These are phyloP conservation scores for Mustela lutreola DNA, from an alignment of 2,113 vertebrate genomes.

Conservation along the genomic window DNA sequence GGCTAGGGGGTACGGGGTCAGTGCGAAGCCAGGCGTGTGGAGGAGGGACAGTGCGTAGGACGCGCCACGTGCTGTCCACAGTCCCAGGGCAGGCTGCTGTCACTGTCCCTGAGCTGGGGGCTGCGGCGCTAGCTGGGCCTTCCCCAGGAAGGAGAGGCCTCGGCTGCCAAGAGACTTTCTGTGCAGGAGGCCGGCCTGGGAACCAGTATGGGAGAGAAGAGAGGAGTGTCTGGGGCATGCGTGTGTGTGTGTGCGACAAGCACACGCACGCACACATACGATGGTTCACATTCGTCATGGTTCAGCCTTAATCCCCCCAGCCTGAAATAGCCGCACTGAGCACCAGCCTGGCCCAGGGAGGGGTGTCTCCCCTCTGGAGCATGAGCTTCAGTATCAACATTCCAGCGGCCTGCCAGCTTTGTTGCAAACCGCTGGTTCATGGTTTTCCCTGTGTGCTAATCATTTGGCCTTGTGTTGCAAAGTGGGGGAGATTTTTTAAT, in stretches of 20 bases:
- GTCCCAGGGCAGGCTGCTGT: neutral
- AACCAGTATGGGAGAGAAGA: neutral
- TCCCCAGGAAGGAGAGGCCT: neutral
- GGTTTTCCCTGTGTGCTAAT: conserved; percentile 75
- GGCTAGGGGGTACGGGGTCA: too few relatives aligned
- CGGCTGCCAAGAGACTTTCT: neutral
- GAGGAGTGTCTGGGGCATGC: neutral
- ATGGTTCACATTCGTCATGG: conserved; percentile 39
- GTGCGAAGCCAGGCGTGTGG: neutral
- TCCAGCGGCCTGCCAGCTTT: conserved; percentile 71
- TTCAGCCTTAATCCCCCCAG: conserved; percentile 71
- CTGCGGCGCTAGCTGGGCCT: neutral
- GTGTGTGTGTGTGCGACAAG: too few relatives aligned
- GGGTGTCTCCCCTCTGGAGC: conserved; percentile 65
- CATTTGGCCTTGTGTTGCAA: conserved; percentile 61
- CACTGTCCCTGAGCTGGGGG: neutral
- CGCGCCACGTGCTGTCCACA: fast-evolving
- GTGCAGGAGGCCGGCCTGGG: neutral
- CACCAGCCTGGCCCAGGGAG: conserved; percentile 63
- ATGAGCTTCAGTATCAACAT: conserved; percentile 73
- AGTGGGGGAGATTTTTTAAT: conserved; percentile 52
- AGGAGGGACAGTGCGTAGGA: neutral
- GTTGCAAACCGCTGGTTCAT: conserved; percentile 81
- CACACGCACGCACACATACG: too few relatives aligned
- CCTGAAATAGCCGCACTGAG: conserved; percentile 76